Conservation (phyloP, 2,797 vertebrate species). For the Catamblyrhynchus diadema region DNA sequence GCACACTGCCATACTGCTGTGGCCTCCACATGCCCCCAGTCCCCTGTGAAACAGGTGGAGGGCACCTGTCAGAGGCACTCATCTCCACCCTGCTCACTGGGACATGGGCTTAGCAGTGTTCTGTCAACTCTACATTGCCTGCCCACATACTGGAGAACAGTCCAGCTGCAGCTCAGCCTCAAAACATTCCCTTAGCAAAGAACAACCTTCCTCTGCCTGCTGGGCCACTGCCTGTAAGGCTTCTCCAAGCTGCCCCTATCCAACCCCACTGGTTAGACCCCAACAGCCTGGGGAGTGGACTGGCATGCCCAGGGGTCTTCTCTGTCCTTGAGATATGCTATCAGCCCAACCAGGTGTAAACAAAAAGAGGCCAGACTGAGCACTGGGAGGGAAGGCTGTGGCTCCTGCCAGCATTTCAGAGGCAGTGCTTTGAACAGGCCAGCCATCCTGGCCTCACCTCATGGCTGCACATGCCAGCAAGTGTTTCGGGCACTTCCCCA, state of each 20-base stretch:
- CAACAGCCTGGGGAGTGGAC: background rate
- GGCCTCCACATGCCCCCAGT: background rate
- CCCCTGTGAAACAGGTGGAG: accelerated
- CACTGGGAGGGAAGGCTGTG: background rate
- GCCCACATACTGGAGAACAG: background rate
- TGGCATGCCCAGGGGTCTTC: background rate
- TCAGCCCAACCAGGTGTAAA: background rate
- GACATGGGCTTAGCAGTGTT: background rate
- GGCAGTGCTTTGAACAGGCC: background rate
- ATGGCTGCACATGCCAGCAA: accelerated
- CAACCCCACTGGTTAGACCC: background rate
- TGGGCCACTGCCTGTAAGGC: background rate
- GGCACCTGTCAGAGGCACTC: background rate
- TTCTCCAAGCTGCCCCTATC: background rate
- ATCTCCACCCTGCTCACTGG: background rate
- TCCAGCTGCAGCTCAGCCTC: background rate
- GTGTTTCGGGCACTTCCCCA: accelerated
- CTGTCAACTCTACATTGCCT: background rate
- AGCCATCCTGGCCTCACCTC: background rate
- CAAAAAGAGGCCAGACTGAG: background rate
- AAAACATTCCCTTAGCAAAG: background rate
- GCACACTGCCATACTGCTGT: background rate
- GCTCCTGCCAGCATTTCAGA: background rate
- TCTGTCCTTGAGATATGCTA: background rate
- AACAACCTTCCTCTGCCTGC: background rate